Percentiles rank a stretch among this genome's conserved stretches.
Evolutionary conservation across 2,888 invertebrate genomes (phyloP).

Genomic region (Petrophora chlorosata): DNA sequence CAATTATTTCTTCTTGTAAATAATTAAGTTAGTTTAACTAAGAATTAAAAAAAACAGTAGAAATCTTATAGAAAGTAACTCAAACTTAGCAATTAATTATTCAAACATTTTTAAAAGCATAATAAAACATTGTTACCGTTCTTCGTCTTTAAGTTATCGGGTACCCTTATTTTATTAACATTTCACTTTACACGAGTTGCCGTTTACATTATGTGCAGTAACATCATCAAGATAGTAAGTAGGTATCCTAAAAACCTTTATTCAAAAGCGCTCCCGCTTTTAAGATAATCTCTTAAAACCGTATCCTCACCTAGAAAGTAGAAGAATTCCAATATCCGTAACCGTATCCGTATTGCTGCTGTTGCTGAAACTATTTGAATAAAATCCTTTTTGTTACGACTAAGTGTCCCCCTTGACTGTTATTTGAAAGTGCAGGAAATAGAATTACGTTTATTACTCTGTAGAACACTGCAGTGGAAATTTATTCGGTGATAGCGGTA

Average conservation of each 20-base stretch:
- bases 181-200: too few relatives aligned
- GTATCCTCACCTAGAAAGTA: conserved; percentile 14
- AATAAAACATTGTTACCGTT: too few relatives aligned
- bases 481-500: conserved; percentile 16
- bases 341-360: conserved; percentile 10
- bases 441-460: conserved; percentile 23
- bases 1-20: too few relatives aligned
- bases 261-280: background rate
- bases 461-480: conserved; percentile 15
- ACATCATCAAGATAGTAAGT: too few relatives aligned
- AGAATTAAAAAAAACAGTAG: too few relatives aligned
- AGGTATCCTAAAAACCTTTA: background rate
- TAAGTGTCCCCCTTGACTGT: conserved; percentile 32
- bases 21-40: too few relatives aligned
- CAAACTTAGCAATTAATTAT: too few relatives aligned
- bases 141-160: too few relatives aligned
- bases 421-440: conserved; percentile 26
- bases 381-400: conserved; percentile 44
- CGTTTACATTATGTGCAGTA: too few relatives aligned
- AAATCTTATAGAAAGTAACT: too few relatives aligned
- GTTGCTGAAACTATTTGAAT: conserved; percentile 52
- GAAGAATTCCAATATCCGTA: conserved; percentile 44
- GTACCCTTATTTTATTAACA: too few relatives aligned
- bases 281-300: conserved; percentile 1
- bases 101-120: too few relatives aligned